A percentile compares a stretch with the other conserved stretches of the same genome.
Evolutionary conservation across 2,888 invertebrate species (phyloP).

Genomic region (Byasa hedistus): DNA sequence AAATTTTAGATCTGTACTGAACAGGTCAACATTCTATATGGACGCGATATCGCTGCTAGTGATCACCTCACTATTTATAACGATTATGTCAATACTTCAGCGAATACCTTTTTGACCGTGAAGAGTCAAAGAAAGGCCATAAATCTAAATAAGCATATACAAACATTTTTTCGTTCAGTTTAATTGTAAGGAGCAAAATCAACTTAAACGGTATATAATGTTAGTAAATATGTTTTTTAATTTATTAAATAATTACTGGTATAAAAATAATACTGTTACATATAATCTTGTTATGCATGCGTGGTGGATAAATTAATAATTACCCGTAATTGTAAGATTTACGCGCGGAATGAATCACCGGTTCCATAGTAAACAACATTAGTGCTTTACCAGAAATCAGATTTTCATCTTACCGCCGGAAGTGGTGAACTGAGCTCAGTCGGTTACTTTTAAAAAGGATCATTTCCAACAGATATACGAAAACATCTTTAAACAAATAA

Average conservation of each 20-base stretch:
- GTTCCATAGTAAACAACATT: not conserved
- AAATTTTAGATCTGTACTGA: slow-evolving; percentile 9
- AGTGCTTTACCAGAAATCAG: slow-evolving; percentile 5
- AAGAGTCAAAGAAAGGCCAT: not conserved
- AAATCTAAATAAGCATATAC: too few relatives aligned
- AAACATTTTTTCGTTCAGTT: too few relatives aligned
- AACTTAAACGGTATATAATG: not conserved
- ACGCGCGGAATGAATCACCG: slow-evolving; percentile 10
- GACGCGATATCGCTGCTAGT: too few relatives aligned
- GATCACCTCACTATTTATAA: too few relatives aligned
- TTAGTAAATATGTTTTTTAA: too few relatives aligned
- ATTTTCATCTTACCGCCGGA: slow-evolving; percentile 13
- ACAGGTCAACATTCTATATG: slow-evolving; percentile 11
- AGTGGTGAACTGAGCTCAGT: not conserved
- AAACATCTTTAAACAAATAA: too few relatives aligned
- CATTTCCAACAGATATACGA: not conserved
- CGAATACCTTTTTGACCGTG: slow-evolving; percentile 1
- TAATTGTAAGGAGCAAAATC: not conserved
- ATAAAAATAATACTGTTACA: not conserved
- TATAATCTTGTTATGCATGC: slow-evolving; percentile 5
- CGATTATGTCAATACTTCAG: not conserved
- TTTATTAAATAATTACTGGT: too few relatives aligned
- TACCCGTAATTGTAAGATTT: slow-evolving; percentile 1
- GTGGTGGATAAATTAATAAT: slow-evolving; percentile 13
- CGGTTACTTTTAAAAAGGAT: not conserved